Evolutionary conservation across 1,140 invertebrate species (phyloP).

Genomic region (Lasioglossum baleicum): DNA sequence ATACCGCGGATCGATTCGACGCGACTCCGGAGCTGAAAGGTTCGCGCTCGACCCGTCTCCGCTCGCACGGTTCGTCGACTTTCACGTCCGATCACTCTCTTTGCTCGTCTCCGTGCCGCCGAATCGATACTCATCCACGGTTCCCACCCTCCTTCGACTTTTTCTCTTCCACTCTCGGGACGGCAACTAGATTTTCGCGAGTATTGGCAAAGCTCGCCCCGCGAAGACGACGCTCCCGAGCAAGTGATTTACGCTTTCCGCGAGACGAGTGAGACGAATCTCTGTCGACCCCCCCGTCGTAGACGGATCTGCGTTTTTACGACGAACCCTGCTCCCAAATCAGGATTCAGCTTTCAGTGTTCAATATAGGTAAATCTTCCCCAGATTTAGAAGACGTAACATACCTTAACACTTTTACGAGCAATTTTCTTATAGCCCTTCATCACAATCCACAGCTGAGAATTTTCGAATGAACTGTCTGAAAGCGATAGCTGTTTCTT

Average conservation of each 20-base stretch:
- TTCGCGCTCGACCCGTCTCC: conserved; percentile 6
- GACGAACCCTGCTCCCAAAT: background rate
- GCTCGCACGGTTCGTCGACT: conserved; percentile 47
- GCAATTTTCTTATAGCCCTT: too few relatives aligned
- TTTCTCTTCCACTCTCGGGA: conserved; percentile 13
- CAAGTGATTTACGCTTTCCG: background rate
- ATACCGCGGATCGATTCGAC: conserved; percentile 10
- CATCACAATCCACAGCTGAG: too few relatives aligned
- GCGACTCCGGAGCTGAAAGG: background rate
- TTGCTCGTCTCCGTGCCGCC: conserved; percentile 33
- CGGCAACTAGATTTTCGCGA: background rate
- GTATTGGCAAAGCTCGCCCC: too few relatives aligned
- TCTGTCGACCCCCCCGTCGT: too few relatives aligned
- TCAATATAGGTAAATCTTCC: too few relatives aligned
- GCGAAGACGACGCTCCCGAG: background rate
- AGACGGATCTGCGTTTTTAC: background rate
- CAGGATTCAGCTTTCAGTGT: too few relatives aligned
- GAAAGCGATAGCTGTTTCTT: too few relatives aligned
- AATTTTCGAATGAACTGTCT: too few relatives aligned
- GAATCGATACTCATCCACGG: conserved; percentile 52
- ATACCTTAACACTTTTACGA: too few relatives aligned
- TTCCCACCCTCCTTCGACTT: conserved; percentile 6
- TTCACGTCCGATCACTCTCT: conserved; percentile 57
- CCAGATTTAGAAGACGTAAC: too few relatives aligned
- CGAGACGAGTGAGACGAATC: background rate